phyloP scores from a whole-genome alignment of 2,888 invertebrate species.

The Synergus gifuensis region DNA sequence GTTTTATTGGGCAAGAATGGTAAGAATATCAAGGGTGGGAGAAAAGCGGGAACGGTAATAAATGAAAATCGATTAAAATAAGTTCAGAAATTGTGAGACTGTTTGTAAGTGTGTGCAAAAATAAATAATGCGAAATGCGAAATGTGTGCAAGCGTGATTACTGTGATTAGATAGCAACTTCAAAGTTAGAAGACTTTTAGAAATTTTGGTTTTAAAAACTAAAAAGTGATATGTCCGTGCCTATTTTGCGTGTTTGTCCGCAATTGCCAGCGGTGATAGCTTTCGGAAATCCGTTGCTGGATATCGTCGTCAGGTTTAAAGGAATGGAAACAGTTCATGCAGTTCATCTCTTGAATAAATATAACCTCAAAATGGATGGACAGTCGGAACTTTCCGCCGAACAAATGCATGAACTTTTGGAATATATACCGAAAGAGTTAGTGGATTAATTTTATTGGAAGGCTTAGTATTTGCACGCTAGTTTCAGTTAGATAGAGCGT shows the following conservation, averaged over 20 bases:
- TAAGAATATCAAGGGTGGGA: no score
- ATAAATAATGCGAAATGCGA: neutral
- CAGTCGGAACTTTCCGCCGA: conserved; percentile 69
- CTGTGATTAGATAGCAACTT: neutral
- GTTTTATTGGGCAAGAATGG: no score
- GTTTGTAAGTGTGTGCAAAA: neutral
- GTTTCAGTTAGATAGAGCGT: neutral
- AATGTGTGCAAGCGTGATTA: neutral
- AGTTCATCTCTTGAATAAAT: conserved; percentile 55
- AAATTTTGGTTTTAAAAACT: neutral
- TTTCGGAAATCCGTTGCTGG: conserved; percentile 76
- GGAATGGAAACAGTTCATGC: conserved; percentile 30
- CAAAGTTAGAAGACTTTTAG: neutral
- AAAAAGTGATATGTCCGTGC: conserved; percentile 38
- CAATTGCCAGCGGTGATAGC: conserved; percentile 66
- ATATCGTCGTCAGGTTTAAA: conserved; percentile 68
- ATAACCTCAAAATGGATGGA: conserved; percentile 69
- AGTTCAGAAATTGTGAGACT: neutral
- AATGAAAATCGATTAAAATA: conserved; percentile 4
- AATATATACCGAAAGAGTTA: conserved; percentile 68
- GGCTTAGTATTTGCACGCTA: conserved; percentile 24
- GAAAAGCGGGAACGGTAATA: neutral
- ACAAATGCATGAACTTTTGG: conserved; percentile 64
- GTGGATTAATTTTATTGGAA: conserved; percentile 51
- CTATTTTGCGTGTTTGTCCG: conserved; percentile 14